phyloP scores from a whole-genome alignment of 1,140 invertebrate species.

The Matsumurasca onukii region DNA sequence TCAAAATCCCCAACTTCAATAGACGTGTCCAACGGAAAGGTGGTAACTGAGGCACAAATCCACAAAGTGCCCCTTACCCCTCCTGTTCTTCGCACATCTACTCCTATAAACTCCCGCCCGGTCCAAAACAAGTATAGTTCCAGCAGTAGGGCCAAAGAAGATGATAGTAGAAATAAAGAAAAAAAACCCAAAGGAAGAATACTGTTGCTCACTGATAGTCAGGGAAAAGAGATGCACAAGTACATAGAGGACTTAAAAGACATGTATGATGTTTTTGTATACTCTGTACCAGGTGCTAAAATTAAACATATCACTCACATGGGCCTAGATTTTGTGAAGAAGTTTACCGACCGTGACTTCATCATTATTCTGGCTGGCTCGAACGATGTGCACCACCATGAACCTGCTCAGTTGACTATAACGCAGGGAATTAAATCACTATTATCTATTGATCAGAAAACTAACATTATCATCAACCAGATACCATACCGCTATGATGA shows the following conservation, averaged over 20 bases:
- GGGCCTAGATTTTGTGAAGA: neutral
- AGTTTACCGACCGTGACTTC: conserved; percentile 3
- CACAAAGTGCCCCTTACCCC: too few species aligned
- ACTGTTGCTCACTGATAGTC: conserved; percentile 17
- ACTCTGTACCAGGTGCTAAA: conserved; percentile 16
- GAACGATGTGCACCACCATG: conserved; percentile 12
- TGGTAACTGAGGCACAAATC: conserved; percentile 1
- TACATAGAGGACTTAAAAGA: neutral
- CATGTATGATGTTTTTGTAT: conserved; percentile 3
- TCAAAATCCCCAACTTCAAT: neutral
- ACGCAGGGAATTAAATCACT: conserved; percentile 7
- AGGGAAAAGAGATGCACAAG: neutral
- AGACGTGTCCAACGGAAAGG: neutral
- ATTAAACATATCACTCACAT: conserved; percentile 8
- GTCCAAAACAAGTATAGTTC: neutral
- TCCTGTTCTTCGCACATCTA: too few species aligned
- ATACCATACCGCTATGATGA: conserved; percentile 25
- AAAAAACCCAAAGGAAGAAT: neutral
- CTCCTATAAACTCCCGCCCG: too few species aligned
- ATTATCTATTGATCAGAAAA: conserved; percentile 1
- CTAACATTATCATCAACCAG: conserved; percentile 26
- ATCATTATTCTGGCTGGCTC: conserved; percentile 16
- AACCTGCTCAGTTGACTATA: conserved; percentile 10
- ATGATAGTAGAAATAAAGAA: neutral
- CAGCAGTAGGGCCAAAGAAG: neutral